These are phyloP conservation scores for Misgurnus mizolepis DNA, from an alignment of 2,113 vertebrate genomes.

Conservation along the genomic window DNA sequence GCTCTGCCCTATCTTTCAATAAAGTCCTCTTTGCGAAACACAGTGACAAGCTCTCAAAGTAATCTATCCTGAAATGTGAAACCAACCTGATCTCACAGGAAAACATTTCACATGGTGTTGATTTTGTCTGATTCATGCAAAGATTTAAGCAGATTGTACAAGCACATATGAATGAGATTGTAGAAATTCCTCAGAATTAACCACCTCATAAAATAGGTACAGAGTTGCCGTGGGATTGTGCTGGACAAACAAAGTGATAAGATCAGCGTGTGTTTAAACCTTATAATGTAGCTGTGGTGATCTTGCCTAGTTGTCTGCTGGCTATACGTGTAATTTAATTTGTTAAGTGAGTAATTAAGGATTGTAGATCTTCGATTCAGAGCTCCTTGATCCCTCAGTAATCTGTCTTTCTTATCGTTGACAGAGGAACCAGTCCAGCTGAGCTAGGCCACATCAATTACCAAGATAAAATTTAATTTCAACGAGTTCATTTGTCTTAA, in stretches of 20 bases:
- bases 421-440: slow-evolving; percentile 33
- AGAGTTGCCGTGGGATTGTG: too few species aligned
- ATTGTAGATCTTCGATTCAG: slow-evolving; percentile 6
- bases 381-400: slow-evolving; percentile 35
- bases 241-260: neutral
- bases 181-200: too few species aligned
- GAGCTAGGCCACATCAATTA: slow-evolving; percentile 30
- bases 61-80: neutral
- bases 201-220: too few species aligned
- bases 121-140: too few species aligned
- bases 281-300: neutral
- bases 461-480: slow-evolving; percentile 28
- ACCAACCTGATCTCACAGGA: too few species aligned
- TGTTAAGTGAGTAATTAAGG: slow-evolving; percentile 18
- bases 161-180: too few species aligned
- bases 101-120: too few species aligned
- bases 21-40: neutral
- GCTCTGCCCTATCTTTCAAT: neutral
- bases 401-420: slow-evolving; percentile 43
- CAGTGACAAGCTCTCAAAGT: neutral
- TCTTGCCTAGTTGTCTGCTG: slow-evolving; percentile 24
- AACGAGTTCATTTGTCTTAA: slow-evolving; percentile 29
- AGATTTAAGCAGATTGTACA: too few species aligned
- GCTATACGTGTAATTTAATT: slow-evolving; percentile 31
- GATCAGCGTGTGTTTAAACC: slow-evolving; percentile 20